Evolutionary conservation across 2,888 invertebrate species (phyloP).

Genomic region (Drosophila mimica): DNA sequence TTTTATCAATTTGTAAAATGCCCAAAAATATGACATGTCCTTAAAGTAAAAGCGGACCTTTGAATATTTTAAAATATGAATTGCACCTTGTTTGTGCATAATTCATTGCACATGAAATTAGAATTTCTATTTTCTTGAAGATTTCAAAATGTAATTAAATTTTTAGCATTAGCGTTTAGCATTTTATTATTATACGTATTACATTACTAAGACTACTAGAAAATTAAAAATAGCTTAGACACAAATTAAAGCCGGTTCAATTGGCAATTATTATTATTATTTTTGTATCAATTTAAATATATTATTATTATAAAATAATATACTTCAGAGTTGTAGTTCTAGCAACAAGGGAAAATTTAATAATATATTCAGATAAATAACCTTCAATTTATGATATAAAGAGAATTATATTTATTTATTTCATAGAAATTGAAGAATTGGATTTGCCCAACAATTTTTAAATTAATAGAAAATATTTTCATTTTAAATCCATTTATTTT

Average conservation of each 20-base stretch:
- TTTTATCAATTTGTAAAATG: slow-evolving; percentile 3
- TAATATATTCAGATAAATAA: not conserved
- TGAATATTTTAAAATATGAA: not conserved
- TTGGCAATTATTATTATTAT: not conserved
- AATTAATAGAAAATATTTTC: not conserved
- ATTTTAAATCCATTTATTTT: not conserved
- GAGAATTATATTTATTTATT: not conserved
- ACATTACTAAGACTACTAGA: no score
- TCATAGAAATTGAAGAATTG: not conserved
- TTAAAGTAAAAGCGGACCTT: not conserved
- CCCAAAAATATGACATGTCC: not conserved
- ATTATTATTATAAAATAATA: no score
- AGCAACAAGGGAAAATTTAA: not conserved
- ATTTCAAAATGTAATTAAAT: not conserved
- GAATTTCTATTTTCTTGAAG: not conserved
- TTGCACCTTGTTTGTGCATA: not conserved
- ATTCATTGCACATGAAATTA: not conserved
- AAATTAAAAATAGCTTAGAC: not conserved
- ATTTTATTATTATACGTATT: no score
- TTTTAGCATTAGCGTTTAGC: not conserved
- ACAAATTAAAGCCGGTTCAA: not conserved
- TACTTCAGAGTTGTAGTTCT: not conserved
- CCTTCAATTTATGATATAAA: not conserved
- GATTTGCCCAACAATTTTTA: not conserved
- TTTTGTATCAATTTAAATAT: not conserved